phyloP scores from a whole-genome alignment of 2,888 invertebrate species.

The Ametastegia equiseti region DNA sequence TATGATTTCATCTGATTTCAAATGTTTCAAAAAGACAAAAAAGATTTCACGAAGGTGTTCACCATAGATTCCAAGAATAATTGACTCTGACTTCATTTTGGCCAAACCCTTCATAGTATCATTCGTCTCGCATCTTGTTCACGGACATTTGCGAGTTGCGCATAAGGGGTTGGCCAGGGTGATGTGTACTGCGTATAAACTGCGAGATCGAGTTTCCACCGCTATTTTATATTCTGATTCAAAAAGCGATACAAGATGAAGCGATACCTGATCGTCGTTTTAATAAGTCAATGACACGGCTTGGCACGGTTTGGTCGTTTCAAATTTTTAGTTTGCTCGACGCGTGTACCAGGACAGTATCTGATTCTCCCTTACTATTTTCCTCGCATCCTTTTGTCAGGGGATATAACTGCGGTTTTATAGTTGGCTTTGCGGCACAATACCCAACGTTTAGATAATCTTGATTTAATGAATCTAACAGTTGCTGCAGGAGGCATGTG shows the following conservation, averaged over 20 bases:
- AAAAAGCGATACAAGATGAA: not conserved
- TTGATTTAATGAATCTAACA: constrained; percentile 77
- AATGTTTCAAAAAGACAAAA: no score
- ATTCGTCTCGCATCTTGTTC: constrained; percentile 17
- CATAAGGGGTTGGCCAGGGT: not conserved
- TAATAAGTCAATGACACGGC: constrained; percentile 19
- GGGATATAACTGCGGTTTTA: constrained; percentile 68
- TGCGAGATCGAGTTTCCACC: not conserved
- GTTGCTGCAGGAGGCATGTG: constrained; percentile 65
- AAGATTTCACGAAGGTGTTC: no score
- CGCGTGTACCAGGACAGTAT: constrained; percentile 1
- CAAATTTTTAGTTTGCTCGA: constrained; percentile 27
- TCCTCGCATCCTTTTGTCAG: constrained; percentile 26
- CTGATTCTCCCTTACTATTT: not conserved
- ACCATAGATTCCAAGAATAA: no score
- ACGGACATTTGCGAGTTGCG: not conserved
- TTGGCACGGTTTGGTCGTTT: not conserved
- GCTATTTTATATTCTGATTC: constrained; percentile 28
- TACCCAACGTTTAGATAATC: constrained; percentile 74
- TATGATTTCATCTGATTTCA: no score
- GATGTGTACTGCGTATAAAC: not conserved
- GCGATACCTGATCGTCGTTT: not conserved
- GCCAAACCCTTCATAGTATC: not conserved
- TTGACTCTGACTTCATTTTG: not conserved
- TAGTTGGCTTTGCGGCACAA: constrained; percentile 72